Evolutionary conservation across 2,888 invertebrate genomes (phyloP).

Genomic region (Synergus laeviventris): DNA sequence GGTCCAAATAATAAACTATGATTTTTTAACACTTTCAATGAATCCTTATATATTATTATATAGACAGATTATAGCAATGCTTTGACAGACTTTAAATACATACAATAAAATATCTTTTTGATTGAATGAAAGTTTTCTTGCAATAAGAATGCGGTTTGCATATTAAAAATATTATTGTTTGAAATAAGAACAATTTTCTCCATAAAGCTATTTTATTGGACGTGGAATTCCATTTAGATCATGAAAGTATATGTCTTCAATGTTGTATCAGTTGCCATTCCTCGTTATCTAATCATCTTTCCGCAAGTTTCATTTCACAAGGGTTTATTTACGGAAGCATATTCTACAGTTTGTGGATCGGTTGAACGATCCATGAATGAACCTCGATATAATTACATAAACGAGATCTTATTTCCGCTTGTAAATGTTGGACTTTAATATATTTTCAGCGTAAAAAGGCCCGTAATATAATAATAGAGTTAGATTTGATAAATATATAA

Average conservation of each 20-base stretch:
- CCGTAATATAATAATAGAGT: neutral
- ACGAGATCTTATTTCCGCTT: neutral
- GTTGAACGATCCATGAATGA: conserved; percentile 25
- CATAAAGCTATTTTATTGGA: too few relatives aligned
- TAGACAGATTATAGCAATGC: too few relatives aligned
- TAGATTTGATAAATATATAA: neutral
- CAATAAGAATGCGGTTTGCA: too few relatives aligned
- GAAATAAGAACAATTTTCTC: too few relatives aligned
- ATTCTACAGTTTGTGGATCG: neutral
- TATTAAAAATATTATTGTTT: too few relatives aligned
- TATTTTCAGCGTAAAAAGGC: too few relatives aligned
- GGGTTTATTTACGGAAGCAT: conserved; percentile 21
- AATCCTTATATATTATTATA: too few relatives aligned
- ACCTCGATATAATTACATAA: neutral
- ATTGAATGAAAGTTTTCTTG: too few relatives aligned
- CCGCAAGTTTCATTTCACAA: conserved; percentile 2
- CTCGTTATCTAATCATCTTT: conserved; percentile 12
- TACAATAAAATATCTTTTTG: too few relatives aligned
- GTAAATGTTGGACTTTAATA: neutral
- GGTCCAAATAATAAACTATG: neutral
- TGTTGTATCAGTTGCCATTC: neutral
- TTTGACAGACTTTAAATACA: too few relatives aligned
- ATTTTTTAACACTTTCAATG: too few relatives aligned
- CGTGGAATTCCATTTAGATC: neutral
- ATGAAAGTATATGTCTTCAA: too few relatives aligned